These are phyloP conservation scores for Australoheros scitulus DNA, from an alignment of 2,113 vertebrate species.

Conservation along the genomic window DNA sequence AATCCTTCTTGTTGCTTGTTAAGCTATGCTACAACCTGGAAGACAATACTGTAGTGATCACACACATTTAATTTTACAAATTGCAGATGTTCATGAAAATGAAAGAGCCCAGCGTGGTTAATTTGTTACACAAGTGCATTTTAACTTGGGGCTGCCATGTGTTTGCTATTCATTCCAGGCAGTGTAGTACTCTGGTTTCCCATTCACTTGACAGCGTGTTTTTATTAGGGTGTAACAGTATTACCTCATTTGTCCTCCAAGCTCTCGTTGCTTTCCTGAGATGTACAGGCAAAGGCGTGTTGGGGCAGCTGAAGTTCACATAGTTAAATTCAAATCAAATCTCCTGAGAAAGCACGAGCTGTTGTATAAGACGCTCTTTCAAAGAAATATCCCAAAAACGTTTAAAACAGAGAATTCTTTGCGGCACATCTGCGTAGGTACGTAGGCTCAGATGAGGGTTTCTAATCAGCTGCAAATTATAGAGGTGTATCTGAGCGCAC, in stretches of 20 bases:
- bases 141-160: slow-evolving; percentile 27
- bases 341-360: slow-evolving; percentile 24
- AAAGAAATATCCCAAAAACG: slow-evolving; percentile 42
- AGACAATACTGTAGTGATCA: not conserved
- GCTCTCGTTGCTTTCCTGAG: slow-evolving; percentile 55
- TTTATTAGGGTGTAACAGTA: slow-evolving; percentile 72
- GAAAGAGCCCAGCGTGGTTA: slow-evolving; percentile 2
- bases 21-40: not conserved
- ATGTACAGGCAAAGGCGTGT: slow-evolving; percentile 61
- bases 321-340: slow-evolving; percentile 54
- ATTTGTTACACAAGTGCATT: slow-evolving; percentile 15
- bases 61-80: slow-evolving; percentile 28
- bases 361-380: slow-evolving; percentile 56
- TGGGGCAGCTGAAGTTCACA: slow-evolving; percentile 65
- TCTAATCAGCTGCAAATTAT: not conserved
- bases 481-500: not conserved
- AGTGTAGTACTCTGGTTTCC: slow-evolving; percentile 49
- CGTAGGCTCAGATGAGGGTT: not conserved
- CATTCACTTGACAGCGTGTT: slow-evolving; percentile 46
- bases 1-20: not conserved
- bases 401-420: slow-evolving; percentile 16
- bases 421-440: not conserved
- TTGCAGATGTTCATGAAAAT: slow-evolving; percentile 12
- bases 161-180: slow-evolving; percentile 44
- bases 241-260: slow-evolving; percentile 66